Conservation (phyloP, 2,888 invertebrate species). For the Aphodius granarius region DNA sequence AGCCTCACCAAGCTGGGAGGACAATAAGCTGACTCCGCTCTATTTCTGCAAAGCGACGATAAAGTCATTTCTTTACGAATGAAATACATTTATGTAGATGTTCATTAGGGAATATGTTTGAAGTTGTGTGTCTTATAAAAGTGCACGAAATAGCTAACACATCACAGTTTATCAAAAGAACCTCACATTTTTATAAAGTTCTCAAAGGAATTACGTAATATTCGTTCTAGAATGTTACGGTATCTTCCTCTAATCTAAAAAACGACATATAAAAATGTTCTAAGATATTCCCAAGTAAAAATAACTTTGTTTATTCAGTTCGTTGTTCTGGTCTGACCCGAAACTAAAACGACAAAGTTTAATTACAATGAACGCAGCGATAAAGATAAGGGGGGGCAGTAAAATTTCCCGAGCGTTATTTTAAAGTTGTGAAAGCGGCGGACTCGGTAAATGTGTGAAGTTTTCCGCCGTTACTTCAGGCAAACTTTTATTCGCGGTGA, state of each 20-base stretch:
- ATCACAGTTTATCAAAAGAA: too few species aligned
- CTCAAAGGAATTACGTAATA: too few species aligned
- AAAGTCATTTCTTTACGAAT: conserved; percentile 16
- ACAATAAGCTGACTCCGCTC: conserved; percentile 16
- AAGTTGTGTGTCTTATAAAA: not conserved
- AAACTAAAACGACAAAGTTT: conserved; percentile 8
- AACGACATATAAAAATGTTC: not conserved
- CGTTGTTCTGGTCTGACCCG: not conserved
- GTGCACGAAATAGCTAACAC: not conserved
- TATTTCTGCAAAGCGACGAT: not conserved
- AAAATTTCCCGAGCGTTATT: conserved; percentile 4
- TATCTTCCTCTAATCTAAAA: not conserved
- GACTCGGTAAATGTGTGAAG: conserved; percentile 8
- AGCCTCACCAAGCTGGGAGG: conserved; percentile 17
- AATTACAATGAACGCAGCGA: conserved; percentile 12
- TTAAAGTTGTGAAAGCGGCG: not conserved
- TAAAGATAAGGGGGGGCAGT: conserved; percentile 5
- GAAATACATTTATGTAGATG: conserved; percentile 18
- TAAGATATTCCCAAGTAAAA: not conserved
- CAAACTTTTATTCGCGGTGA: conserved; percentile 7
- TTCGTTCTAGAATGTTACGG: too few species aligned
- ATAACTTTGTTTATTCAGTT: conserved; percentile 9
- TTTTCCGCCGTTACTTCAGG: not conserved
- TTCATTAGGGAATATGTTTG: not conserved
- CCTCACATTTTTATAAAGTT: too few species aligned